A percentile compares a stretch with the other conserved stretches of the same genome.
Conservation (phyloP, 1,140 invertebrate species). For the Orchestia grillus region DNA sequence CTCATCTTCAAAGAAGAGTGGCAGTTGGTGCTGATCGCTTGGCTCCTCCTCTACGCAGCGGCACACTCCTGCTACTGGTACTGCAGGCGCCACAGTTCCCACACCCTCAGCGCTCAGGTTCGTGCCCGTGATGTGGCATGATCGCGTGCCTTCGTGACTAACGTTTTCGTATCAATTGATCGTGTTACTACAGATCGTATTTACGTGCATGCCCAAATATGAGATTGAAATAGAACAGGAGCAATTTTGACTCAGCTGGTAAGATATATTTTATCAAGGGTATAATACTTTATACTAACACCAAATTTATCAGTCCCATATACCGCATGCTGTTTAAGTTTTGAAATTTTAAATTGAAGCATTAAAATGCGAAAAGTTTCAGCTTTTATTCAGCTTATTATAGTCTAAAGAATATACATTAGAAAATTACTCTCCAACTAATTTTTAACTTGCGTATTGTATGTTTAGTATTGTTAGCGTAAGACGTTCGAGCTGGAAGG, state of each 20-base stretch:
- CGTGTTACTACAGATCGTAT: too few species aligned
- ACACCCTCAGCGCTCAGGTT: constrained; percentile 54
- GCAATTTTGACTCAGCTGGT: neutral
- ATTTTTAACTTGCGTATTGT: neutral
- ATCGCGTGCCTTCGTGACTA: neutral
- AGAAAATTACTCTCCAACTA: neutral
- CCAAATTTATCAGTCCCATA: neutral
- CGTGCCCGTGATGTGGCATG: neutral
- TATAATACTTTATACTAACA: neutral
- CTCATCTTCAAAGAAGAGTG: constrained; percentile 58
- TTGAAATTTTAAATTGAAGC: neutral
- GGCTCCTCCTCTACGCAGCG: constrained; percentile 57
- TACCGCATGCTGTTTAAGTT: neutral
- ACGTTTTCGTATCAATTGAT: neutral
- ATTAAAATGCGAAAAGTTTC: neutral
- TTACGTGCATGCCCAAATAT: neutral
- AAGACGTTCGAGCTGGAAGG: neutral
- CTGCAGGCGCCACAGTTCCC: constrained; percentile 38
- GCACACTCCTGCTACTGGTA: constrained; percentile 60
- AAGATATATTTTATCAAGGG: neutral
- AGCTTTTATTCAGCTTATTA: neutral
- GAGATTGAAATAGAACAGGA: neutral
- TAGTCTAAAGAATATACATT: neutral
- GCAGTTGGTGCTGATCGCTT: constrained; percentile 57
- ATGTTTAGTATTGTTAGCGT: neutral